Base-by-base conservation (phyloP, 1,140 invertebrate genomes). In the Tetranychus cinnabarinus region DNA sequence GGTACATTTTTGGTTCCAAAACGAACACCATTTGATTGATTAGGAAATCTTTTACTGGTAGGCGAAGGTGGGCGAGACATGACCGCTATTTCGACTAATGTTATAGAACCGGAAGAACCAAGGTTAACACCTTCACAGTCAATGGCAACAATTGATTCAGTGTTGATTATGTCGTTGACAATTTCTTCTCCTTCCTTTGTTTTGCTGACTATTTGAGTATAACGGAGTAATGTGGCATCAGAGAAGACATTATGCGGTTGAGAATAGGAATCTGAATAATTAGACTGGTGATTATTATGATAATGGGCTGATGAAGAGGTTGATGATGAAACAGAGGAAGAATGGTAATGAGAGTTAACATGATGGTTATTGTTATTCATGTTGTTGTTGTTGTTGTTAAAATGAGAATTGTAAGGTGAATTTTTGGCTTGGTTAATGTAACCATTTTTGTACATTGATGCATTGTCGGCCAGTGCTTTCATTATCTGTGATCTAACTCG, bases 61-160 rank as follows among this genome's bases (percentile, higher is more conserved):
- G 50, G 31, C 23, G 50, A 52, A 31, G n/a, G 31, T 52, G 5
- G 50, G 31, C n/a, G 15, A 56, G 55, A 56, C 66, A 80, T 78
- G 0, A 84, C 86, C 13, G 83, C 85, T 63, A 95, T 80, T 73
- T 92, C 87, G 66, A 92, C 77, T 34, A 92, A 72, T 0, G 88
- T 92, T 35, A 93, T 74, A 66, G 69, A 68, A 12, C 72, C 72
- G 10, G 62, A 67, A 81, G 81, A 15, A 2, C 87, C 88, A 42
- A 91, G 73, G 75, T 91, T 92, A 7, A 92, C 83, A 31, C 88
- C 88, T 75, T 93, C 88, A 66, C 84, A 88, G 71, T 92, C 88
- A 65, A 91, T 80, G 0, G 84, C 84, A 36, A 92, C 72, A 34
- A 74, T 70, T 66, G 78, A 78, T 52, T 76, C 75, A n/a, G 66